phyloP scores from a whole-genome alignment of 2,888 invertebrate species.

The Nemurella pictetii region DNA sequence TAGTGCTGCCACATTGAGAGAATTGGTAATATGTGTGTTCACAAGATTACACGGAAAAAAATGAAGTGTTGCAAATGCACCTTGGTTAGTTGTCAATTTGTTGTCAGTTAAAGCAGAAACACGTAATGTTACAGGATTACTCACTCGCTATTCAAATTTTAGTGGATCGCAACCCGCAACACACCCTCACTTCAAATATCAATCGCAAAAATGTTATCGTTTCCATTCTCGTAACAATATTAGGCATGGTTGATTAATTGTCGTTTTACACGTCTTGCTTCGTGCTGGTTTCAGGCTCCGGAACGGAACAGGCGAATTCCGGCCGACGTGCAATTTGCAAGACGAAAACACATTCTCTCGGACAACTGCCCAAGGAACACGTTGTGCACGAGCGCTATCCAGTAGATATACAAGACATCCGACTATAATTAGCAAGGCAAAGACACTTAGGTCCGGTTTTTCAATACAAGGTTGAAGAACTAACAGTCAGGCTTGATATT shows the following conservation, averaged over 20 bases:
- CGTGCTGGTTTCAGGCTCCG: not conserved
- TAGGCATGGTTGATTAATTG: too few species aligned
- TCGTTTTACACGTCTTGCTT: too few species aligned
- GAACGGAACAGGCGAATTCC: not conserved
- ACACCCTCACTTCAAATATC: too few species aligned
- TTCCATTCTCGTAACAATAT: too few species aligned
- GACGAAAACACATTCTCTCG: too few species aligned
- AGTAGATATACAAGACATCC: too few species aligned
- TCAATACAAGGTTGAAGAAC: too few species aligned
- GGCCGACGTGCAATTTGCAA: not conserved
- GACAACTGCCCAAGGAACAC: not conserved
- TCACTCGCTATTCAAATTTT: not conserved
- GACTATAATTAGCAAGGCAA: too few species aligned
- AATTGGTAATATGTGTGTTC: slow-evolving; percentile 18
- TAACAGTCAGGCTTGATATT: too few species aligned
- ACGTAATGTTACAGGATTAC: not conserved
- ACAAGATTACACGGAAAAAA: slow-evolving; percentile 38
- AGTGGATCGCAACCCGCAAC: not conserved
- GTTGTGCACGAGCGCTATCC: not conserved
- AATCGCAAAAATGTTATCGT: too few species aligned
- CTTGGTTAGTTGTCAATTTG: slow-evolving; percentile 50
- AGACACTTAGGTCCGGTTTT: too few species aligned
- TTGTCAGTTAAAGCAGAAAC: slow-evolving; percentile 39
- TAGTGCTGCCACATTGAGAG: slow-evolving; percentile 40
- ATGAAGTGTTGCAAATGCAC: slow-evolving; percentile 55